phyloP scores from a whole-genome alignment of 2,888 invertebrate species.

The Biston stratarius region DNA sequence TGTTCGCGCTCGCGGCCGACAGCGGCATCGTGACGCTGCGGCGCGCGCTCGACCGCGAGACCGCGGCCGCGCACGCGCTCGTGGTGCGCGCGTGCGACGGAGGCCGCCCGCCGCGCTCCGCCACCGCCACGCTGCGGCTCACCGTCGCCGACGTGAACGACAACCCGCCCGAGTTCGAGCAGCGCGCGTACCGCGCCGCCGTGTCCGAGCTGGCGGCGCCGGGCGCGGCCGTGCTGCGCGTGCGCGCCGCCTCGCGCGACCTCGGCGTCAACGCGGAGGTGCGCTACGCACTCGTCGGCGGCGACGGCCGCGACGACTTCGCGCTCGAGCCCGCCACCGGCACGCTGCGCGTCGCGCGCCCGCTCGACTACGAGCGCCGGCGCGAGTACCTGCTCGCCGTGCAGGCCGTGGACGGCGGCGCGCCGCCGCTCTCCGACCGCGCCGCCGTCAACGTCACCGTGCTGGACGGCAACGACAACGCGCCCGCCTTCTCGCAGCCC shows the following conservation, averaged over 20 bases:
- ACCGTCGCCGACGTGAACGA: slow-evolving; percentile 97
- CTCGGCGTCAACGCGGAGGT: slow-evolving; percentile 97
- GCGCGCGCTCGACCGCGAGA: slow-evolving; percentile 95
- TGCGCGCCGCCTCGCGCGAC: slow-evolving; percentile 96
- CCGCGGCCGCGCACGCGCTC: slow-evolving; percentile 93
- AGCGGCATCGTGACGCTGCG: slow-evolving; percentile 95
- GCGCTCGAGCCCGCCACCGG: slow-evolving; percentile 91
- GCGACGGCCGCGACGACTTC: slow-evolving; percentile 96
- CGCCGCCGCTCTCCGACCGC: slow-evolving; percentile 95
- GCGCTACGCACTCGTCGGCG: slow-evolving; percentile 94
- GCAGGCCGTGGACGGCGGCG: slow-evolving; percentile 95
- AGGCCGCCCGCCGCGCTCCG: slow-evolving; percentile 91
- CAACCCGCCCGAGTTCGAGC: slow-evolving; percentile 97
- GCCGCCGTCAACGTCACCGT: slow-evolving; percentile 95
- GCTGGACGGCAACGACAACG: slow-evolving; percentile 95
- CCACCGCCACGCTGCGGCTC: slow-evolving; percentile 90
- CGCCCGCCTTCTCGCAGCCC: slow-evolving; percentile 92
- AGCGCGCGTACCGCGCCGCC: slow-evolving; percentile 91
- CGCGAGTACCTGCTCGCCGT: slow-evolving; percentile 95
- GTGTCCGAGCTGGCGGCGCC: slow-evolving; percentile 92
- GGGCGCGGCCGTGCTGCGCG: slow-evolving; percentile 93
- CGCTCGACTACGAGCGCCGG: slow-evolving; percentile 95
- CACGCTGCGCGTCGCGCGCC: slow-evolving; percentile 91
- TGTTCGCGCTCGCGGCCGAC: slow-evolving; percentile 92
- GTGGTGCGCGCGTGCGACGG: slow-evolving; percentile 94